These are phyloP conservation scores for Butorides virescens DNA, from an alignment of 2,113 vertebrate species.

Conservation along the genomic window DNA sequence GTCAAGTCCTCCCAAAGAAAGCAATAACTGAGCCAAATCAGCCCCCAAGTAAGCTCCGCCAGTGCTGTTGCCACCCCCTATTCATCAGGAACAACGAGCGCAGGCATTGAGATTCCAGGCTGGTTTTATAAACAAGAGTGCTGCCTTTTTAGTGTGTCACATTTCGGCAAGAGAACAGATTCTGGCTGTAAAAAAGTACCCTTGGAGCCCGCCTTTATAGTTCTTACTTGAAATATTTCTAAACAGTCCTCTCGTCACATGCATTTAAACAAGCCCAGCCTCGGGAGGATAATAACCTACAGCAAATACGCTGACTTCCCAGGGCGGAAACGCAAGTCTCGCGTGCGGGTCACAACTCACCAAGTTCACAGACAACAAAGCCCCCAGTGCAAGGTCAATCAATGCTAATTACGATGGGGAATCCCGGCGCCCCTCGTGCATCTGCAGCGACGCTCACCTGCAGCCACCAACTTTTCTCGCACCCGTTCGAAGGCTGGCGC, in stretches of 20 bases:
- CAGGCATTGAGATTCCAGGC: slow-evolving; percentile 19
- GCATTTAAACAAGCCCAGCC: slow-evolving; percentile 42
- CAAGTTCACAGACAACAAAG: slow-evolving; percentile 1
- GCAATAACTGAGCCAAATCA: background rate
- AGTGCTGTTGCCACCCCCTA: background rate
- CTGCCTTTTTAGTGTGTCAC: slow-evolving; percentile 26
- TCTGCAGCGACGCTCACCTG: background rate
- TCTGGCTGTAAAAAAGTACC: slow-evolving; percentile 36
- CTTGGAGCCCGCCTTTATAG: slow-evolving; percentile 14
- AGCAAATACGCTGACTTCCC: background rate
- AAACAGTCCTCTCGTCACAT: slow-evolving; percentile 18
- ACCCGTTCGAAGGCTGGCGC: background rate
- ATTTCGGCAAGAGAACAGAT: slow-evolving; percentile 14
- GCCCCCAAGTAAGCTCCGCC: background rate
- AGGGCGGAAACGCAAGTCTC: background rate
- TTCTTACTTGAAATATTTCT: slow-evolving; percentile 39
- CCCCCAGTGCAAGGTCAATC: background rate
- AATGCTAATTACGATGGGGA: background rate
- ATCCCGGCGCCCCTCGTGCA: background rate
- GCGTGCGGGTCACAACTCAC: slow-evolving; percentile 24
- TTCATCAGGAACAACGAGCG: slow-evolving; percentile 27
- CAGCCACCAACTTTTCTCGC: background rate
- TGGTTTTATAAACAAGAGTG: background rate
- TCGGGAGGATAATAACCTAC: background rate
- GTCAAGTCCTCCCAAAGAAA: background rate